These are phyloP conservation scores for Euzophera pinguis DNA, from an alignment of 2,888 invertebrate genomes.

Conservation along the genomic window DNA sequence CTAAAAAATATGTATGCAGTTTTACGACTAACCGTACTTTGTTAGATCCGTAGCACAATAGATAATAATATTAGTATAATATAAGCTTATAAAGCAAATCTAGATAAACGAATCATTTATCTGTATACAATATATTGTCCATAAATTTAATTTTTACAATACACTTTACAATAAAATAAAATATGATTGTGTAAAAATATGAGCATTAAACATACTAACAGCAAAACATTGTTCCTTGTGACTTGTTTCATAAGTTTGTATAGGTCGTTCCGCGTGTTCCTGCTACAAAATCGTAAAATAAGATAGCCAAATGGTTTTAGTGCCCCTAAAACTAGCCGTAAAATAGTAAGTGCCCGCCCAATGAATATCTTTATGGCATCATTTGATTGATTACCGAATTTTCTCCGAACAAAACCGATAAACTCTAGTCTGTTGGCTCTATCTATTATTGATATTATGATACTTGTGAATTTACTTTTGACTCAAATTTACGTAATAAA, in stretches of 20 bases:
- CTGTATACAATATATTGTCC: too few relatives aligned
- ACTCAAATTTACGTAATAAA: slow-evolving; percentile 5
- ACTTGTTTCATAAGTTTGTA: slow-evolving; percentile 56
- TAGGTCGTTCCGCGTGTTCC: slow-evolving; percentile 43
- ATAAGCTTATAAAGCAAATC: too few relatives aligned
- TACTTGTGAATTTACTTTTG: slow-evolving; percentile 16
- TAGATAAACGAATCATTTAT: too few relatives aligned
- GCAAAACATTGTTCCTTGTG: slow-evolving; percentile 35
- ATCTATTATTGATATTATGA: slow-evolving; percentile 16
- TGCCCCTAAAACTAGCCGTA: slow-evolving; percentile 66
- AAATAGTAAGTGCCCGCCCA: slow-evolving; percentile 59
- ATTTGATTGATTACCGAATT: slow-evolving; percentile 67
- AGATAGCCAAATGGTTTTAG: slow-evolving; percentile 69
- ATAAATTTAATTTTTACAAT: too few relatives aligned
- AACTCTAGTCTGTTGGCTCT: slow-evolving; percentile 17
- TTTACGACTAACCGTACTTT: too few relatives aligned
- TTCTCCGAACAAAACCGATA: slow-evolving; percentile 33
- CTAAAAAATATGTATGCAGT: too few relatives aligned
- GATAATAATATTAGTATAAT: too few relatives aligned
- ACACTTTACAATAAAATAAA: too few relatives aligned
- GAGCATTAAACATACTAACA: too few relatives aligned
- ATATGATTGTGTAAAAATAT: too few relatives aligned
- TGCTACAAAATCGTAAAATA: slow-evolving; percentile 63
- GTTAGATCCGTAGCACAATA: too few relatives aligned
- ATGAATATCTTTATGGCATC: slow-evolving; percentile 67